Base-by-base conservation (phyloP, 2,113 vertebrate genomes). In the Donacobius atricapilla region DNA sequence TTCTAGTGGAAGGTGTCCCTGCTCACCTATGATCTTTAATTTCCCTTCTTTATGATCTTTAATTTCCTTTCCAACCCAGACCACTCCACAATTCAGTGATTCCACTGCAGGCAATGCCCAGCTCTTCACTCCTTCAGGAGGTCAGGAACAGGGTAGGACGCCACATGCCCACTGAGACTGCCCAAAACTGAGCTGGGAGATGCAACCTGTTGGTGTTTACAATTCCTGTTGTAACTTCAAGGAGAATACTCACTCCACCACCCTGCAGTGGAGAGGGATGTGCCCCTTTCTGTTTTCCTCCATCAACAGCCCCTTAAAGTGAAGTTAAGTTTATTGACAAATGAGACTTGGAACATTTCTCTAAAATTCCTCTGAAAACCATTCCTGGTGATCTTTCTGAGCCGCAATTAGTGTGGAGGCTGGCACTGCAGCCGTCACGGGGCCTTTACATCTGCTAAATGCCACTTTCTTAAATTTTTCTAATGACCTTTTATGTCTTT, bases 401-500 rank as follows among this genome's bases (percentile, higher is more conserved):
- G 30, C 51, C 63, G 79, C 70, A 75, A 42, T 68, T 60, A 75
- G 51, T 15, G 39, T 28, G 64, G 65, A 81, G 58, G 64, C 39
- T 8, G 25, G 27, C 45, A 9, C 28, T 73, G 37, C 51, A 83
- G 28, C 75, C 73, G 33, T 30, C 48, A 21, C 47, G 4, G 91
- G 63, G 84, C 50, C 24, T 6, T 88, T 78, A 81, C 53, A 16
- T 83, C 83, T 89, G 65, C 84, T 92, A 97, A 98, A 98, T 97
- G 96, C 93, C 97, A 96, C 81, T 95, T 97, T 84, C 95, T 94
- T 68, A 6, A 70, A 60, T 89, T 93, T 97, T 92, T 95, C 94
- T 94, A 96, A 94, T 39, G 60, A 97, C 97, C 96, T 98, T 98
- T 87, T 69, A 94, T 94, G 71, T 80, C 89, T 95, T 94, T 90